These are phyloP conservation scores for Sipha flava DNA, from an alignment of 1,140 invertebrate genomes.

Conservation along the genomic window DNA sequence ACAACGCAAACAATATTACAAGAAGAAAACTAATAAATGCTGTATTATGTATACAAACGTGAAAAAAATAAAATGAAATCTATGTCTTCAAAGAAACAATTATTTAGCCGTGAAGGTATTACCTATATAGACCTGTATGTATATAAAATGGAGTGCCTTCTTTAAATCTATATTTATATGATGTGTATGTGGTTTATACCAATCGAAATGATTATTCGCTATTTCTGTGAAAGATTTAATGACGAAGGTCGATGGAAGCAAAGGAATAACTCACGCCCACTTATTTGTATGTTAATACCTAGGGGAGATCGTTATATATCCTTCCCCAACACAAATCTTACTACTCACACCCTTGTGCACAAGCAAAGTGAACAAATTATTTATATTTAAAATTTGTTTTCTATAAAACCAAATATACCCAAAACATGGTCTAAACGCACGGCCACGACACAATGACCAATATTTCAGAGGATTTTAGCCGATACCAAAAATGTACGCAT, in stretches of 20 bases:
- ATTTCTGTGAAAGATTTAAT: background rate
- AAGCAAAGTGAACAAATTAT: too few species aligned
- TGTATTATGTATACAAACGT: too few species aligned
- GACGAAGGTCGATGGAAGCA: background rate
- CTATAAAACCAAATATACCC: background rate
- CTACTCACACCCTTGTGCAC: too few species aligned
- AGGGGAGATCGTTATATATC: too few species aligned
- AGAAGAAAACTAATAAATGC: background rate
- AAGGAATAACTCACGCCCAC: background rate
- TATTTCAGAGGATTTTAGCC: too few species aligned
- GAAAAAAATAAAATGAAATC: background rate
- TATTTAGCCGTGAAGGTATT: background rate
- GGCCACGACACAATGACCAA: too few species aligned
- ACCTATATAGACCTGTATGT: background rate
- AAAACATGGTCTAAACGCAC: background rate
- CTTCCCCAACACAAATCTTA: too few species aligned
- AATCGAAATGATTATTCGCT: background rate
- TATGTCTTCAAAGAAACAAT: background rate
- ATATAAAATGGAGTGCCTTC: too few species aligned
- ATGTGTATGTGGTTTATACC: background rate
- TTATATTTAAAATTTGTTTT: too few species aligned
- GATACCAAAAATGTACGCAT: too few species aligned
- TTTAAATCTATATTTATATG: too few species aligned
- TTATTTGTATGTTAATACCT: background rate
- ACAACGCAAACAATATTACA: background rate